Evolutionary conservation across 2,797 vertebrate species (phyloP), one percentile per base, ranked within the genome.

Genomic region (Diceros bicornis): DNA sequence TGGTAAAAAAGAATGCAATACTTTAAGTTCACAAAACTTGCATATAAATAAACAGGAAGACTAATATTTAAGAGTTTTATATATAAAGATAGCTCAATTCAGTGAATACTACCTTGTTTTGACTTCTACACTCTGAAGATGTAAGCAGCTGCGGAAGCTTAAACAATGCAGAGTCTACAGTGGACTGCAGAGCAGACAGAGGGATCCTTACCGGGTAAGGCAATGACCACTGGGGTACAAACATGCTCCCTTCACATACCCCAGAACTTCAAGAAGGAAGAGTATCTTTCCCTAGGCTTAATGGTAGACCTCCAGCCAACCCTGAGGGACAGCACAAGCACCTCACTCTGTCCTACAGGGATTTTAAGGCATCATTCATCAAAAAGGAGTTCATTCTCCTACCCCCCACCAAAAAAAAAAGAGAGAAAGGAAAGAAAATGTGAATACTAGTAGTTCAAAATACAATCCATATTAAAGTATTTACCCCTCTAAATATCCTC

Each of bases 401-500:
- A 90, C 62, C 41, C 27, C 32, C 29, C 12, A 16, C 20, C 4
- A 52, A 68, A 89, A 95, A 93, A 1, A 7, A 57, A 17, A 11
- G 23, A 91, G 41, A 86, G 82, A 23, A 44, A 85, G 91, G 64
- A 32, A 25, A 0, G 74, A 18, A 79, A 23, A 7, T 16, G 21
- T 74, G 29, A 83, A 17, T 85, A 91, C 61, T 32, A 84, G 89
- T 72, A 6, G 77, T 69, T 92, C 68, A 87, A 61, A 82, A 74
- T 57, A 78, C 1, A 82, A 66, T 52, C 25, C 69, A 27, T 29
- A 90, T 69, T 66, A 75, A 86, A 94, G 79, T 27, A 96, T 59
- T 96, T 99, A 99, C 99, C 99, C 99, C 99, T 99, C 99, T 99
- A 98, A 99, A 99, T 98, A 99, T 99, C 41, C 96, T 97, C 37